phyloP scores from a whole-genome alignment of 2,113 vertebrate species.

The Colistium nudipinnis region DNA sequence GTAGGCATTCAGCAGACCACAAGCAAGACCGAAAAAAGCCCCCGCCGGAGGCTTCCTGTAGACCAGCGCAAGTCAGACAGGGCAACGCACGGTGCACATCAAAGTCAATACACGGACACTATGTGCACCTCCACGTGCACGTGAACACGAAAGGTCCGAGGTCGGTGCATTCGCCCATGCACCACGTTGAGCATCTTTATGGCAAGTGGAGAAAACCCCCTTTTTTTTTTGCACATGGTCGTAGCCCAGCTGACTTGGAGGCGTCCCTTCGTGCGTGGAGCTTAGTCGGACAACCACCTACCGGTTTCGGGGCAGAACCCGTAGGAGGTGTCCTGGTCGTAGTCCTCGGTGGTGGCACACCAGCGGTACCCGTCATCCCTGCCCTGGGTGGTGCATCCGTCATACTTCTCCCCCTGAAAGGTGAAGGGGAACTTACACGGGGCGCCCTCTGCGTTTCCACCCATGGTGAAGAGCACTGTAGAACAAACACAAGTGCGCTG shows the following conservation, averaged over 20 bases:
- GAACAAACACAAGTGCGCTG: background rate
- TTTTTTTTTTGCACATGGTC: background rate
- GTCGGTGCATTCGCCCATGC: background rate
- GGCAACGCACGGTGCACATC: constrained; percentile 17
- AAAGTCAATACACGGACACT: constrained; percentile 17
- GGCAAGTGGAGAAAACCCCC: background rate
- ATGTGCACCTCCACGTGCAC: background rate
- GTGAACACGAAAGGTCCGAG: background rate
- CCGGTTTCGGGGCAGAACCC: constrained; percentile 98
- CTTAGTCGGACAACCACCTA: constrained; percentile 51
- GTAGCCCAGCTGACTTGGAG: too few species aligned
- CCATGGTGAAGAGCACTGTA: constrained; percentile 92
- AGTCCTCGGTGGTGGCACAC: constrained; percentile 96
- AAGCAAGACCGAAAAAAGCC: constrained; percentile 51
- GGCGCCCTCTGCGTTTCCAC: constrained; percentile 90
- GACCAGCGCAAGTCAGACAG: constrained; percentile 31
- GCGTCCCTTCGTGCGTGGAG: background rate
- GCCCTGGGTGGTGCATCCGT: constrained; percentile 92
- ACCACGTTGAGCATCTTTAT: background rate
- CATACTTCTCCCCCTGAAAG: constrained; percentile 89
- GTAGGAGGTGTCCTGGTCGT: constrained; percentile 90
- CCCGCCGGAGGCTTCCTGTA: constrained; percentile 52
- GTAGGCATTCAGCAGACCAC: constrained; percentile 64
- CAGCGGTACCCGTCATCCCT: constrained; percentile 95
- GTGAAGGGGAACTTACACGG: constrained; percentile 97